Evolutionary conservation across 2,797 vertebrate species (phyloP).

Genomic region (Darevskia mixta): DNA sequence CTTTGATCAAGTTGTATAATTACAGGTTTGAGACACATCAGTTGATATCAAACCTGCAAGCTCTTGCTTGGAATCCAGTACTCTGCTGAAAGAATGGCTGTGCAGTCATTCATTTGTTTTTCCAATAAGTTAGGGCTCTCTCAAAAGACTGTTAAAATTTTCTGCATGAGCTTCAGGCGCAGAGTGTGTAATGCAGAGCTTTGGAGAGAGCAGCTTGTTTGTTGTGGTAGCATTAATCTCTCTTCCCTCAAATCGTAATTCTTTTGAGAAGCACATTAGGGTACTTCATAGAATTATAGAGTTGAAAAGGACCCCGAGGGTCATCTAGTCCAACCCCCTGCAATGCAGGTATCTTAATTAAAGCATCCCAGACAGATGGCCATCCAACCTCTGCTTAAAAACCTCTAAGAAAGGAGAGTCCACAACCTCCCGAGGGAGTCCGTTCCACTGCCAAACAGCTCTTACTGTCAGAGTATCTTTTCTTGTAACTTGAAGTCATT

Average conservation of each 20-base stretch:
- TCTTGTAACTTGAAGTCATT: too few relatives aligned
- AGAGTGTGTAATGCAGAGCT: background rate
- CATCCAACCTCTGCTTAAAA: too few relatives aligned
- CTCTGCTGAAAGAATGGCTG: background rate
- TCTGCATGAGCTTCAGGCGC: background rate
- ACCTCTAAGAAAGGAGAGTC: too few relatives aligned
- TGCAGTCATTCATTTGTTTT: background rate
- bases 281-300: background rate
- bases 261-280: background rate
- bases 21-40: background rate
- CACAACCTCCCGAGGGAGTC: too few relatives aligned
- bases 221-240: background rate
- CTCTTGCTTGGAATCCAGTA: background rate
- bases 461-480: too few relatives aligned
- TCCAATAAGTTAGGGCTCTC: background rate
- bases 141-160: background rate
- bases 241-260: background rate
- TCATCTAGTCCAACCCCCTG: too few relatives aligned
- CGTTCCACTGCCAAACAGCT: too few relatives aligned
- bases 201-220: background rate
- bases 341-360: too few relatives aligned
- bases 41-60: background rate
- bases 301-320: too few relatives aligned
- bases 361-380: too few relatives aligned
- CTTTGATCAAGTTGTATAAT: slow-evolving; percentile 9